A percentile compares a stretch with the other conserved stretches of the same genome.
phyloP scores from a whole-genome alignment of 2,888 invertebrate species.

The Diaprepes abbreviatus region DNA sequence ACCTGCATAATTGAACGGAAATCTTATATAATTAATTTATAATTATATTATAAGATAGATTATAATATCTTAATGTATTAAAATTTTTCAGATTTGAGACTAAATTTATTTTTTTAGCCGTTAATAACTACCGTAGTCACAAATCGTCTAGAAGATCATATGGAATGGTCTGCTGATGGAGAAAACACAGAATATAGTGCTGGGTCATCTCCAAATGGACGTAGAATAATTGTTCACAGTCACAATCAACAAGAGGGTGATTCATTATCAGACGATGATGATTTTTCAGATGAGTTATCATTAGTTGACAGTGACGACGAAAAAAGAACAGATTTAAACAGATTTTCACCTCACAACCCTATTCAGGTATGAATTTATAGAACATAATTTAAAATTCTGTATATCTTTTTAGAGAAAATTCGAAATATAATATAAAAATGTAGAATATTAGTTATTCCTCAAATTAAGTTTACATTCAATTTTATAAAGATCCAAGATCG shows the following conservation, averaged over 20 bases:
- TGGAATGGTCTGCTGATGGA: slow-evolving; percentile 65
- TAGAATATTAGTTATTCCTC: no score
- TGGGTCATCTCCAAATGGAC: slow-evolving; percentile 59
- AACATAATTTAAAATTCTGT: neutral
- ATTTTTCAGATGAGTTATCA: slow-evolving; percentile 81
- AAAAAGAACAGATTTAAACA: slow-evolving; percentile 63
- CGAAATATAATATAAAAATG: no score
- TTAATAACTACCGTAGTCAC: slow-evolving; percentile 56
- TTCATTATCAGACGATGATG: slow-evolving; percentile 71
- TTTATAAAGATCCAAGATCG: no score
- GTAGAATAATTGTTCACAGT: slow-evolving; percentile 50
- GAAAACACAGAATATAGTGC: slow-evolving; percentile 65
- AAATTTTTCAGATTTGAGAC: no score
- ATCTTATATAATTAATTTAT: no score
- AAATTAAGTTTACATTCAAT: no score
- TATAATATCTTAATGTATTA: no score
- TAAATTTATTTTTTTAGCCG: no score
- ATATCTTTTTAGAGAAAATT: no score
- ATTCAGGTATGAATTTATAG: slow-evolving; percentile 57
- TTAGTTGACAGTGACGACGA: slow-evolving; percentile 86
- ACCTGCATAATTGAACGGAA: no score
- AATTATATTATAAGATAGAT: no score
- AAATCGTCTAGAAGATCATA: slow-evolving; percentile 57
- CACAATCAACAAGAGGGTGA: slow-evolving; percentile 59
- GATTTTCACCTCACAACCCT: slow-evolving; percentile 56